These are phyloP conservation scores for Calliphora vomitoria DNA, from an alignment of 2,888 invertebrate species.

Conservation along the genomic window DNA sequence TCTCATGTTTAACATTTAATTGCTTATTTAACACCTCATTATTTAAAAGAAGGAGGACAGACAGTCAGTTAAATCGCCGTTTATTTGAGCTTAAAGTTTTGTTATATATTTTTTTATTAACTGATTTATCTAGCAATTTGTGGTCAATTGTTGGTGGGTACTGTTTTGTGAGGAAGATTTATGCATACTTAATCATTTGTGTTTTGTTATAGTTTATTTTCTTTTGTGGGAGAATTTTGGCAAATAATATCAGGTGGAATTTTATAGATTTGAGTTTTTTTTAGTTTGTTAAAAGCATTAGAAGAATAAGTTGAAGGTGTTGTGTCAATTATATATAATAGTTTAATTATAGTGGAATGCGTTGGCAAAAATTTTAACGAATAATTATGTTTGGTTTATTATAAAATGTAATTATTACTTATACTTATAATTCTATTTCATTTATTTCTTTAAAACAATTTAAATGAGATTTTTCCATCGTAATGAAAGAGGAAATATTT, in stretches of 20 bases:
- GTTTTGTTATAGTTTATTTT: slow-evolving; percentile 21
- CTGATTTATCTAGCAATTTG: slow-evolving; percentile 3
- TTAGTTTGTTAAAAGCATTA: no score
- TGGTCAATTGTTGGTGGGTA: slow-evolving; percentile 11
- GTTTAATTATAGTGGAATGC: not conserved
- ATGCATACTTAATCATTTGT: not conserved
- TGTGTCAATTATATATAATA: no score
- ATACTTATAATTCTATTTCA: no score
- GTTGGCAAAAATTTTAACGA: no score
- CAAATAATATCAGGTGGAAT: not conserved
- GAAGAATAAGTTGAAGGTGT: no score
- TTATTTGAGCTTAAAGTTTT: not conserved
- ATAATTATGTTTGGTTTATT: no score
- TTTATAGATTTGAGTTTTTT: no score
- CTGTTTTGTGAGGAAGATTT: not conserved
- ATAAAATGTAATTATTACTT: no score
- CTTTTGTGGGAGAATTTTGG: slow-evolving; percentile 22
- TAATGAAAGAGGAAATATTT: no score
- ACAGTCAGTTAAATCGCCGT: not conserved
- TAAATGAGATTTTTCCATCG: no score
- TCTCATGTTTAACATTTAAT: slow-evolving; percentile 66
- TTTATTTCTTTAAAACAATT: no score
- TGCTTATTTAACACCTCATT: slow-evolving; percentile 67
- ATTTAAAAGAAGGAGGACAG: slow-evolving; percentile 31
- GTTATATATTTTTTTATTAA: slow-evolving; percentile 19